These are phyloP conservation scores for Probaryconus sp. DNA, from an alignment of 1,140 invertebrate genomes.

Conservation along the genomic window DNA sequence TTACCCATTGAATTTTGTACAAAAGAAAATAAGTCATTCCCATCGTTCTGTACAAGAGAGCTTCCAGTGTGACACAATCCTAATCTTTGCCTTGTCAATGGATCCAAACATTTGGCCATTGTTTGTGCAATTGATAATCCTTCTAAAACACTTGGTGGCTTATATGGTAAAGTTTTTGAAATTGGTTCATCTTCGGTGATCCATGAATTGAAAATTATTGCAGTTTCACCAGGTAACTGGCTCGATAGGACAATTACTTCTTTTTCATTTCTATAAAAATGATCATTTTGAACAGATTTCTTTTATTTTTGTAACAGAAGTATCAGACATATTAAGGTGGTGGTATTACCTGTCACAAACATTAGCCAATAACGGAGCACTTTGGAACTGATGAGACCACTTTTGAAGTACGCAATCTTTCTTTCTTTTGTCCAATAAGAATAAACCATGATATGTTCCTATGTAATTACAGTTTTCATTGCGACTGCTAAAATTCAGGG, in stretches of 20 bases:
- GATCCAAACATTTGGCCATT: conserved; percentile 72
- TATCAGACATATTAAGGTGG: conserved; percentile 3
- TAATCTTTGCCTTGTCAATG: conserved; percentile 66
- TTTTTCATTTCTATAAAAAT: conserved; percentile 60
- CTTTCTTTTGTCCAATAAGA: conserved; percentile 70
- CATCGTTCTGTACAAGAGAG: conserved; percentile 47
- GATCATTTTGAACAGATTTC: not conserved
- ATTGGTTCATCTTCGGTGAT: conserved; percentile 58
- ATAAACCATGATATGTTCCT: conserved; percentile 68
- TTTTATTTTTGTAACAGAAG: conserved; percentile 3
- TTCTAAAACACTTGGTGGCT: conserved; percentile 65
- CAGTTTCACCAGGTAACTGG: conserved; percentile 66
- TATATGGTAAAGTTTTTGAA: conserved; percentile 68
- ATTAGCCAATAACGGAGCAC: conserved; percentile 65
- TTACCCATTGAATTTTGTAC: conserved; percentile 74
- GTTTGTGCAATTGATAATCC: conserved; percentile 64
- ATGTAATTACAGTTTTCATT: conserved; percentile 68
- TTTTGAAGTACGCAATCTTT: conserved; percentile 69
- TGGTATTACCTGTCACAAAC: conserved; percentile 57
- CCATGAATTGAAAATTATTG: conserved; percentile 73
- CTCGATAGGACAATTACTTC: conserved; percentile 70
- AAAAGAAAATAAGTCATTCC: conserved; percentile 62
- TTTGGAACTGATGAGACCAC: conserved; percentile 75
- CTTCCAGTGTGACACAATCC: conserved; percentile 68
- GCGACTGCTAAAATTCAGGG: conserved; percentile 61